Evolutionary conservation across 2,797 vertebrate species (phyloP), one percentile per base, ranked within the genome.

Genomic region (Myotis pilosus): DNA sequence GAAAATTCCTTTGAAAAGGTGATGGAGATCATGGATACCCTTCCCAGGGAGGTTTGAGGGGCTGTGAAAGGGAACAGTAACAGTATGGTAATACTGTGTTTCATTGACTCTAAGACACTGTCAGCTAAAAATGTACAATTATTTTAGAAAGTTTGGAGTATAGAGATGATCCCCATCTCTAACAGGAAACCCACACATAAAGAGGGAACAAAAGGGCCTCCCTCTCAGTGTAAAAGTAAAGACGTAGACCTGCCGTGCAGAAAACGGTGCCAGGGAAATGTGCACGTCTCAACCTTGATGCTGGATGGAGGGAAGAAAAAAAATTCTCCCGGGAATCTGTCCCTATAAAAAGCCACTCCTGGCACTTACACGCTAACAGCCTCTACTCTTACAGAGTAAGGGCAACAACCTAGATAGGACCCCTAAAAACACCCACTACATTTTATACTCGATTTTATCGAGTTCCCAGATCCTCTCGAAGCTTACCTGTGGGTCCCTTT

Each of bases 271-370:
- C 30, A 4, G 60, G 33, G n/a, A 57, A 30, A 68, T 0, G 5
- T 1, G 30, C 9, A 3, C 19, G 2, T 6, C n/a, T 33, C 89
- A 69, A 28, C 20, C 7, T 0, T 0, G 17, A 33, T 5, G 8
- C 41, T 17, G 1, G 30, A 12, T 0, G 17, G 68, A 1, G 2
- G 0, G 8, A 49, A 22, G 79, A 4, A n/a, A 19, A 62, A 25
- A 57, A 2, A 33, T 0, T 2, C 13, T 13, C 57, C 91, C 0
- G 15, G 79, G 13, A 83, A 25, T 6, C 44, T 38, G 20, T 10
- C 62, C 25, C 72, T 36, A 3, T 2, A 3, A 51, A 28, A 85
- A 81, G 44, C 72, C 30, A n/a, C 5, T 13, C 30, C 64, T n/a
- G 64, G 44, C 5, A 30, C 19, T 41, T 68, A 64, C 1, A 49